These are phyloP conservation scores for Bradysia coprophila DNA, from an alignment of 1,140 invertebrate genomes.

Conservation along the genomic window DNA sequence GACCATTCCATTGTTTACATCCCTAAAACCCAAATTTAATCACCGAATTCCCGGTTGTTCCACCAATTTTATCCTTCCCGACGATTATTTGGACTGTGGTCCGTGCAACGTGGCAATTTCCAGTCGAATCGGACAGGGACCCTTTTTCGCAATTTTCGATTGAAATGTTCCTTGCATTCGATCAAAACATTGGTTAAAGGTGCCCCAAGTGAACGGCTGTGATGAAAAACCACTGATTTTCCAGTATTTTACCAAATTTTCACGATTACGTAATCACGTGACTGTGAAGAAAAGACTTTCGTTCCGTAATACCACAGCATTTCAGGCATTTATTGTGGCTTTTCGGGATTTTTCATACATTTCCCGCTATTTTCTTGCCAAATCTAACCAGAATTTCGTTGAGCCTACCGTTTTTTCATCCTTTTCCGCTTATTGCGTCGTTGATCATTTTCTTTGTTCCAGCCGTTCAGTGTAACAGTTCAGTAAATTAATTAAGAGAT, in stretches of 20 bases:
- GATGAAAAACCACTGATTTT: too few relatives aligned
- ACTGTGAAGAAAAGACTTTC: slow-evolving; percentile 16
- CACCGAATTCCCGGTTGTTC: slow-evolving; percentile 10
- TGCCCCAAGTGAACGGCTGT: too few relatives aligned
- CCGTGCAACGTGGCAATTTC: slow-evolving; percentile 7
- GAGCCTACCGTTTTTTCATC: too few relatives aligned
- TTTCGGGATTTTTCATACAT: too few relatives aligned
- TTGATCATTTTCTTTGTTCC: too few relatives aligned
- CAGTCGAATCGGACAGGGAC: slow-evolving; percentile 35
- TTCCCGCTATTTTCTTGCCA: too few relatives aligned
- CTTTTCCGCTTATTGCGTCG: too few relatives aligned
- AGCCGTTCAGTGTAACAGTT: too few relatives aligned
- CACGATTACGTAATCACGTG: background rate
- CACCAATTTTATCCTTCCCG: slow-evolving; percentile 11
- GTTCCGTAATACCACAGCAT: slow-evolving; percentile 13
- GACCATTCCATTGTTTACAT: background rate
- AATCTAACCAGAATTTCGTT: too few relatives aligned
- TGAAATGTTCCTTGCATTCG: slow-evolving; percentile 27
- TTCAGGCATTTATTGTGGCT: too few relatives aligned
- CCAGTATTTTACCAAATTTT: slow-evolving; percentile 1
- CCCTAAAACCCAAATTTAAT: background rate
- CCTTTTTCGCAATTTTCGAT: slow-evolving; percentile 55
- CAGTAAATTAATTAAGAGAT: too few relatives aligned
- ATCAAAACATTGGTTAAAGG: slow-evolving; percentile 8
- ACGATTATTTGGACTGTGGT: slow-evolving; percentile 8